phyloP scores from a whole-genome alignment of 2,113 vertebrate genomes.

The Syngnathus typhle region DNA sequence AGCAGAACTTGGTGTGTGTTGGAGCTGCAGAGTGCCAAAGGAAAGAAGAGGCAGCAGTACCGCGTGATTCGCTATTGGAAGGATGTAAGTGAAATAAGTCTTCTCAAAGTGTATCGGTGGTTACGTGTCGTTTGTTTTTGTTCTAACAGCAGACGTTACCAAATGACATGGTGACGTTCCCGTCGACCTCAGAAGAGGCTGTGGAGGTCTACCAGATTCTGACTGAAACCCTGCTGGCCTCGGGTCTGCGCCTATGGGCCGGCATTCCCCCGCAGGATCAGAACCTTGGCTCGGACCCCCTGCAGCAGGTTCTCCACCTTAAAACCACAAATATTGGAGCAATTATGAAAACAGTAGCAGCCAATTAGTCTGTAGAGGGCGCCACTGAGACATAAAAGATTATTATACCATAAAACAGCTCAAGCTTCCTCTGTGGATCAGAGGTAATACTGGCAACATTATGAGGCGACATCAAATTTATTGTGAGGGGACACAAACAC shows the following conservation, averaged over 20 bases:
- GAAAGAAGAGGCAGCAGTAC: constrained; percentile 43
- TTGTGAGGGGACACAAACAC: constrained; percentile 2
- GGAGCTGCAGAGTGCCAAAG: constrained; percentile 73
- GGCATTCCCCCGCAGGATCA: constrained; percentile 43
- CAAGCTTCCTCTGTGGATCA: constrained; percentile 7
- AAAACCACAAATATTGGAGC: neutral
- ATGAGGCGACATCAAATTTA: constrained; percentile 1
- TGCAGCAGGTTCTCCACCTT: constrained; percentile 68
- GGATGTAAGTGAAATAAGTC: neutral
- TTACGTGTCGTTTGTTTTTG: neutral
- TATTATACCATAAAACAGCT: constrained; percentile 7
- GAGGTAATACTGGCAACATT: constrained; percentile 4
- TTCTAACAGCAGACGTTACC: constrained; percentile 30
- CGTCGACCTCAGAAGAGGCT: constrained; percentile 69
- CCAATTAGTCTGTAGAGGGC: neutral
- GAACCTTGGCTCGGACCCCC: constrained; percentile 66
- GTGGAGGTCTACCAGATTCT: constrained; percentile 62
- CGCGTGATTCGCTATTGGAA: constrained; percentile 57
- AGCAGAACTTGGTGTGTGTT: constrained; percentile 42
- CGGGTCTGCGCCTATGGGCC: constrained; percentile 51
- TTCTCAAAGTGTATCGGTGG: neutral
- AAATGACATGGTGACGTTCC: constrained; percentile 48
- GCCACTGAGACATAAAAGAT: constrained; percentile 2
- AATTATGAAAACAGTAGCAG: constrained; percentile 5
- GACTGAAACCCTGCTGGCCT: constrained; percentile 47